Percentiles rank a stretch among this genome's conserved stretches.
phyloP scores from a whole-genome alignment of 1,140 invertebrate species.

The Parapsyche elsis region DNA sequence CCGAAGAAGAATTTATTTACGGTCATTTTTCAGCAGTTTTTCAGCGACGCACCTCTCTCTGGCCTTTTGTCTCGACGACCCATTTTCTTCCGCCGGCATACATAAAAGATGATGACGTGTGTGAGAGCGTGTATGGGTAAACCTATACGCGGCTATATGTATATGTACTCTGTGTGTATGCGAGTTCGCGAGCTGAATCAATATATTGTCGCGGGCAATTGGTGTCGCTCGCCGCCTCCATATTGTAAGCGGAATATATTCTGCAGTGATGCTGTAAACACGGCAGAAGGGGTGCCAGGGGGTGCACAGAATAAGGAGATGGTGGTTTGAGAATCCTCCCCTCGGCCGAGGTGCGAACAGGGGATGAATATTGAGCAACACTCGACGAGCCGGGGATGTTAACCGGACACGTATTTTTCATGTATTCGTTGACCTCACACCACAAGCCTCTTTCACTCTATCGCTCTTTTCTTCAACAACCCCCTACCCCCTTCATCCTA shows the following conservation, averaged over 20 bases:
- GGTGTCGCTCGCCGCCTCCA: constrained; percentile 14
- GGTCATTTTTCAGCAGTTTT: no score
- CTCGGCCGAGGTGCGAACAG: constrained; percentile 47
- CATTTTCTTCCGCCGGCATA: neutral
- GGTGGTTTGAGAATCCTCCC: neutral
- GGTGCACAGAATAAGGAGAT: no score
- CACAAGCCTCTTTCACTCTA: neutral
- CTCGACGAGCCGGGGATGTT: constrained; percentile 32
- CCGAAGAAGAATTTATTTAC: no score
- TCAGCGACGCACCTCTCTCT: no score
- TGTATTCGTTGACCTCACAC: constrained; percentile 31
- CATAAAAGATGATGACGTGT: constrained; percentile 5
- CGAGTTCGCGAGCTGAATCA: neutral
- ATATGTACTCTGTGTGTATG: neutral
- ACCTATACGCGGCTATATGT: neutral
- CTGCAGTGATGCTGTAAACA: constrained; percentile 36
- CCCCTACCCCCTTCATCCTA: no score
- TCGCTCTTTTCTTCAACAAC: no score
- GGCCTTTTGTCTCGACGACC: neutral
- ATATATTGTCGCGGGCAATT: constrained; percentile 21
- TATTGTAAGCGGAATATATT: constrained; percentile 41
- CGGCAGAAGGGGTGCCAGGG: constrained; percentile 10
- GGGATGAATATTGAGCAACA: constrained; percentile 56
- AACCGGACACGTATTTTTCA: constrained; percentile 39
- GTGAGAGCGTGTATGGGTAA: neutral